phyloP scores from a whole-genome alignment of 2,888 invertebrate species.

The Tetragonisca angustula region DNA sequence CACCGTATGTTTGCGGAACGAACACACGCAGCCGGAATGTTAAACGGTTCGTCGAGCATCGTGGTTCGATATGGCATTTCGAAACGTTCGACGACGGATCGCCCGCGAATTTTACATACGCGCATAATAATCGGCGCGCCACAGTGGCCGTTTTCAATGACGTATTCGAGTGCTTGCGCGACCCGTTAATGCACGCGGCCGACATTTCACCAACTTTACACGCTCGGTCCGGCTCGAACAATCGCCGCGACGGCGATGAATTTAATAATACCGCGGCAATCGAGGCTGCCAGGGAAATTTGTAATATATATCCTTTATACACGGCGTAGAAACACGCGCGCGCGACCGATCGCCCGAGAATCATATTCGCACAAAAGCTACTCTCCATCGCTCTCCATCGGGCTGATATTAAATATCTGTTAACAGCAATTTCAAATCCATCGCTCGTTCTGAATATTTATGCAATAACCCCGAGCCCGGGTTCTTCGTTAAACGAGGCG shows the following conservation, averaged over 20 bases:
- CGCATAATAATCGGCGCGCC: not conserved
- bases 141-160: not conserved
- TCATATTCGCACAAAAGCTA: not conserved
- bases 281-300: slow-evolving; percentile 4
- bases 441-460: not conserved
- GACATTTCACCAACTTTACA: not conserved
- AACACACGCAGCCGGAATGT: not conserved
- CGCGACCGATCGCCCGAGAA: not conserved
- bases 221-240: not conserved
- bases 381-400: not conserved
- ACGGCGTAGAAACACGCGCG: no score
- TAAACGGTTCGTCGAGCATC: not conserved
- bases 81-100: not conserved
- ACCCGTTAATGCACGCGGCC: not conserved
- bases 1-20: slow-evolving; percentile 3
- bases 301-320: not conserved
- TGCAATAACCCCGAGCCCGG: not conserved
- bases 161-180: not conserved
- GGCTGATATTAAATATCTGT: slow-evolving; percentile 4
- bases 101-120: not conserved
- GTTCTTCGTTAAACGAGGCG: no score
- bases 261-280: not conserved
- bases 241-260: not conserved
- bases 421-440: not conserved
- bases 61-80: not conserved